Percentiles rank a stretch among this genome's conserved stretches.
These are phyloP conservation scores for Leucopternis melanops DNA, from an alignment of 2,113 vertebrate genomes.

Conservation along the genomic window DNA sequence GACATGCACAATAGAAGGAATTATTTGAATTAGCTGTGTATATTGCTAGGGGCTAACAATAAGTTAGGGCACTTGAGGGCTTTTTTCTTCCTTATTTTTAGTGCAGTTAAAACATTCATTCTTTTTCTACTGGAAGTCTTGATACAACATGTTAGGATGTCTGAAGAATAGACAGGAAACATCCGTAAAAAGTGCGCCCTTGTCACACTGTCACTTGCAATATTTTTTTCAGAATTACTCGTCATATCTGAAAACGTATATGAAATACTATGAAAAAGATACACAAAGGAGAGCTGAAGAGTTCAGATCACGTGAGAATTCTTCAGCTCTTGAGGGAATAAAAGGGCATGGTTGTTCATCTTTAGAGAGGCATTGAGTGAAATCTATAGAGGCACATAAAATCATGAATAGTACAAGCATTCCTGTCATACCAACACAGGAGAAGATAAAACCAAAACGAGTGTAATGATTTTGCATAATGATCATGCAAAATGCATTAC, in stretches of 20 bases:
- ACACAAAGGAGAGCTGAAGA: neutral
- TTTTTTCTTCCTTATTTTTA: neutral
- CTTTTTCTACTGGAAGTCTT: neutral
- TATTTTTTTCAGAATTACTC: neutral
- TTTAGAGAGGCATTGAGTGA: neutral
- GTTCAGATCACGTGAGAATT: neutral
- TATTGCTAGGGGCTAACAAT: neutral
- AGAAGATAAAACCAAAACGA: neutral
- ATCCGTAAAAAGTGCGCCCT: neutral
- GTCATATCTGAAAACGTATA: neutral
- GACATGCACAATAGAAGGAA: neutral
- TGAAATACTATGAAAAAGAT: neutral
- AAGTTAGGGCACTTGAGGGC: neutral
- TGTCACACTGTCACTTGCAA: neutral
- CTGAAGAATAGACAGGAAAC: neutral
- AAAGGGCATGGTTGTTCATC: neutral
- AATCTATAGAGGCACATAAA: neutral
- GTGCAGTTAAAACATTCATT: neutral
- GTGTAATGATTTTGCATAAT: neutral
- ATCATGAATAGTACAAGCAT: neutral
- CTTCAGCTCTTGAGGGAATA: neutral
- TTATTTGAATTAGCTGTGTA: neutral
- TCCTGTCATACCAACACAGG: neutral
- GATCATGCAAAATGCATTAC: neutral
- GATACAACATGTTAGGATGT: neutral